Percentiles rank a stretch among this genome's conserved stretches.
phyloP scores from a whole-genome alignment of 1,140 invertebrate genomes.

The Agrypnia vestita region DNA sequence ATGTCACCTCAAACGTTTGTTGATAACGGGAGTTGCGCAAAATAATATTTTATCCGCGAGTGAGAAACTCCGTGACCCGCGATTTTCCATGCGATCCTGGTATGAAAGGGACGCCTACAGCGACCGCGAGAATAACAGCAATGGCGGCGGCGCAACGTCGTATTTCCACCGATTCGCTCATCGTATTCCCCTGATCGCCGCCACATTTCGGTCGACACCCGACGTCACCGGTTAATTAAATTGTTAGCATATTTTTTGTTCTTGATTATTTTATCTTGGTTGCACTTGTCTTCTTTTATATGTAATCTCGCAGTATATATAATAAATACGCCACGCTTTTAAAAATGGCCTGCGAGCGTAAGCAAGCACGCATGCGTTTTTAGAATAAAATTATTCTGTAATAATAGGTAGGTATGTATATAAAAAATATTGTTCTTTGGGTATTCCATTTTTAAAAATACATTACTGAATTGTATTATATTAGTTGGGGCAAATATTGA shows the following conservation, averaged over 20 bases:
- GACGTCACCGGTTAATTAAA: conserved; percentile 24
- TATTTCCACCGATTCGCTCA: conserved; percentile 23
- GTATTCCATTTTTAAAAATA: no score
- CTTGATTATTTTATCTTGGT: no score
- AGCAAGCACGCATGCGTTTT: background rate
- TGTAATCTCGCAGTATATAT: no score
- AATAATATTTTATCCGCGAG: background rate
- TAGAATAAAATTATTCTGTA: background rate
- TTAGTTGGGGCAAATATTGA: no score
- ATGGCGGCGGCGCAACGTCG: conserved; percentile 32
- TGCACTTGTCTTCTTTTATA: no score
- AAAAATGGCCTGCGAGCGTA: no score
- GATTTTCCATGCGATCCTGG: conserved; percentile 30
- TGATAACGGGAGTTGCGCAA: background rate
- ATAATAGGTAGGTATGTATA: no score
- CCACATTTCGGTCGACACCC: conserved; percentile 16
- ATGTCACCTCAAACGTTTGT: background rate
- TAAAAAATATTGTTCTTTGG: no score
- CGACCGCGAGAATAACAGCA: conserved; percentile 22
- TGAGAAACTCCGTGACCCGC: background rate
- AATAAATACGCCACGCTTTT: no score
- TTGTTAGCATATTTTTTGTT: background rate
- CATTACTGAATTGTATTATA: no score
- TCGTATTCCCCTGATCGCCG: conserved; percentile 34
- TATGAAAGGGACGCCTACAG: conserved; percentile 39